phyloP scores from a whole-genome alignment of 1,140 invertebrate genomes.

The Bombus fervidus region DNA sequence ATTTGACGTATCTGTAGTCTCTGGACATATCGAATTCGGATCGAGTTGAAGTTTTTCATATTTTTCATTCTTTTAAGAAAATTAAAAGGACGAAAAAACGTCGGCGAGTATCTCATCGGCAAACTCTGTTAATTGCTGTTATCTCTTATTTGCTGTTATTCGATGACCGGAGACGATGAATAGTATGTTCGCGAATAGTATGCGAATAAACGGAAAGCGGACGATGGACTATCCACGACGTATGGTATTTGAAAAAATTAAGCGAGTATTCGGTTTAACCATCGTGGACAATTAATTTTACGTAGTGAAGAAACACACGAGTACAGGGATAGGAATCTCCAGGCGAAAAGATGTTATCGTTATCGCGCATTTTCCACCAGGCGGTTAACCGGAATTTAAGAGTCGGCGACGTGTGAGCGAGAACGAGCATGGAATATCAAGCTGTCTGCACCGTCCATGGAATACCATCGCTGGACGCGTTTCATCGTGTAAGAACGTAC shows the following conservation, averaged over 20 bases:
- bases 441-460: slow-evolving; percentile 1
- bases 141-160: too few species aligned
- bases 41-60: too few species aligned
- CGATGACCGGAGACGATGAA: too few species aligned
- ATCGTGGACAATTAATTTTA: slow-evolving; percentile 35
- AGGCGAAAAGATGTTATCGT: slow-evolving; percentile 41
- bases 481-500: neutral
- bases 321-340: neutral
- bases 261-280: neutral
- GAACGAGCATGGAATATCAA: slow-evolving; percentile 38
- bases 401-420: slow-evolving; percentile 28
- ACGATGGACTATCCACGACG: too few species aligned
- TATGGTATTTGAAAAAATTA: too few species aligned
- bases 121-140: too few species aligned
- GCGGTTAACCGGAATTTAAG: slow-evolving; percentile 43
- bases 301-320: neutral
- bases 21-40: too few species aligned
- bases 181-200: too few species aligned
- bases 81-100: too few species aligned
- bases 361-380: slow-evolving; percentile 43
- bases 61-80: too few species aligned
- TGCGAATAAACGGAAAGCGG: neutral
- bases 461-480: slow-evolving; percentile 7
- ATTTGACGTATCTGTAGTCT: too few species aligned
- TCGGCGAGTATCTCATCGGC: too few species aligned